Evolutionary conservation across 2,797 vertebrate genomes (phyloP).

Genomic region (Leptoclinus maculatus): DNA sequence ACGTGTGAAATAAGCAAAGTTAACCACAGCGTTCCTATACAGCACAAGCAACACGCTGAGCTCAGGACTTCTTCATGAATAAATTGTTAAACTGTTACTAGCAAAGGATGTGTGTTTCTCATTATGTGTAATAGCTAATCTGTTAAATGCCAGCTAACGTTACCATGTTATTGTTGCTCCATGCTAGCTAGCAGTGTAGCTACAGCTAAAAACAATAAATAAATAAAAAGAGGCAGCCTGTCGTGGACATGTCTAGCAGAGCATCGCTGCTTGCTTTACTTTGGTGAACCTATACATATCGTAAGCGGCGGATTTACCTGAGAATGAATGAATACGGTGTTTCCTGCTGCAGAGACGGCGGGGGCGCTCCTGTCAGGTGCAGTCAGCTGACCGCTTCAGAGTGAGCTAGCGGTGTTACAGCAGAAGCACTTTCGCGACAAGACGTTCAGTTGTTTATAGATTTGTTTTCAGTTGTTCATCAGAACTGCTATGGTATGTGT

Average conservation of each 20-base stretch:
- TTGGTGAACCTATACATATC: not conserved
- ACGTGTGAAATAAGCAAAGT: not conserved
- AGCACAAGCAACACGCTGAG: not conserved
- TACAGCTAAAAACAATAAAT: not conserved
- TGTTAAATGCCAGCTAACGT: not conserved
- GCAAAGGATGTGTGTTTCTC: not conserved
- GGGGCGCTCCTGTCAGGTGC: not conserved
- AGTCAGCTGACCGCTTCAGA: constrained; percentile 65
- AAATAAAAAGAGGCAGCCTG: not conserved
- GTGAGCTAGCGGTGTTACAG: not conserved
- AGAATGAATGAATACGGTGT: constrained; percentile 12
- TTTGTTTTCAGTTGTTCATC: not conserved
- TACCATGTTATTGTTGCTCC: not conserved
- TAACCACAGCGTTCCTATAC: not conserved
- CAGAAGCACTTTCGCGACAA: constrained; percentile 58
- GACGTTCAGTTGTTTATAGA: rapidly evolving
- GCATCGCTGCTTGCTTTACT: not conserved
- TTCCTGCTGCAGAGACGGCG: not conserved
- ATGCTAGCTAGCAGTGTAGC: constrained; percentile 16
- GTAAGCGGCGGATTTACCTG: constrained; percentile 37
- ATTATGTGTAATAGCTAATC: not conserved
- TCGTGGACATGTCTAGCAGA: rapidly evolving
- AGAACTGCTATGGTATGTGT: rapidly evolving
- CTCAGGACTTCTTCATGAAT: not conserved
- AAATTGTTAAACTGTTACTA: not conserved